Conservation (phyloP, 2,888 invertebrate species). For the Pammene aurita region DNA sequence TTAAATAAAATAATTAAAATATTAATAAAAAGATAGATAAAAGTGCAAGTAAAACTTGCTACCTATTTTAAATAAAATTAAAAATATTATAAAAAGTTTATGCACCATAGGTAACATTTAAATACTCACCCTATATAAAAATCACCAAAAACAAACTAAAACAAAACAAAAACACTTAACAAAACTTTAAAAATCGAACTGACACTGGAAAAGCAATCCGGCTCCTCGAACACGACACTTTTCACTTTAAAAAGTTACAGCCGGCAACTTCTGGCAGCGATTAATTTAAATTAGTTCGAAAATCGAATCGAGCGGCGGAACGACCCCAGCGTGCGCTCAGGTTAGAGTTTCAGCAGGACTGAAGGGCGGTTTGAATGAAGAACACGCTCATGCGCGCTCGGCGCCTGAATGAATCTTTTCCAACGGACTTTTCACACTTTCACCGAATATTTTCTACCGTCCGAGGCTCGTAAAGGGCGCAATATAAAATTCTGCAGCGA, state of each 20-base stretch:
- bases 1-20: too few species aligned
- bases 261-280: slow-evolving; percentile 45
- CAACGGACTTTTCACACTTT: slow-evolving; percentile 61
- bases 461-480: slow-evolving; percentile 47
- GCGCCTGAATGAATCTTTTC: slow-evolving; percentile 56
- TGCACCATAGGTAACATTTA: background rate
- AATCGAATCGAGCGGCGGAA: slow-evolving; percentile 62
- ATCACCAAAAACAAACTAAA: slow-evolving; percentile 21
- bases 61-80: background rate
- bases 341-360: slow-evolving; percentile 70
- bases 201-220: slow-evolving; percentile 31
- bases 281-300: slow-evolving; percentile 68
- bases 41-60: too few species aligned
- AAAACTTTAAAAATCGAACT: slow-evolving; percentile 32
- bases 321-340: slow-evolving; percentile 67
- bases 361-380: slow-evolving; percentile 71
- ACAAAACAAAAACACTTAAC: slow-evolving; percentile 27
- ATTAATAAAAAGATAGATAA: too few species aligned
- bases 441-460: slow-evolving; percentile 50
- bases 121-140: slow-evolving; percentile 35
- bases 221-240: slow-evolving; percentile 40
- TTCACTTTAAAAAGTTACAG: slow-evolving; percentile 38
- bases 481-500: slow-evolving; percentile 43
- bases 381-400: slow-evolving; percentile 69
- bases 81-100: slow-evolving; percentile 3